Base-by-base conservation (phyloP, 1,140 invertebrate genomes). In the Aphelenchoides avenae region DNA sequence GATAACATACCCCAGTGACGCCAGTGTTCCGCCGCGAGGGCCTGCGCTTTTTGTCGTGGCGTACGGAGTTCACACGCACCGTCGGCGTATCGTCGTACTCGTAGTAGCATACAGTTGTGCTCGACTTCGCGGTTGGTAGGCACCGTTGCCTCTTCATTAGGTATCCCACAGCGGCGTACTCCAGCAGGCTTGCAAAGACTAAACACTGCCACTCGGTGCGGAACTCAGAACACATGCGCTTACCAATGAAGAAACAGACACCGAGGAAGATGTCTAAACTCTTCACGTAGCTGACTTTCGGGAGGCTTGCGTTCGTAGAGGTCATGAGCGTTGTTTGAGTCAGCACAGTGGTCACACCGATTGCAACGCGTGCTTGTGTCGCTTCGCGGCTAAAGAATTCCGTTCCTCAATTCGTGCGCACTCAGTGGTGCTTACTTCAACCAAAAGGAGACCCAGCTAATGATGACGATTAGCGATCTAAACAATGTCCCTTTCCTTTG, bases 311-410 rank as follows among this genome's bases (percentile, higher is more conserved):
- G 57, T 78, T 77, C 3, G 77, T 77, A 36, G 56, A 67, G 5
- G 77, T 78, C 70, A 74, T 77, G 39, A 77, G 52, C 33, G 75
- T 77, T 26, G 75, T 77, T 56, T 78, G 77, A 29, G 75, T 78
- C 6, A 77, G 52, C 9, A 77, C 75, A 54, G 60, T 66, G 15
- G 66, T 69, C 11, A 69, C 61, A 74, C 91, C 91, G 73, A 96
- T 84, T 67, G 91, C 87, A 64, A 96, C 91, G 80, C 92, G 84
- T 71, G 92, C 92, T 63, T 92, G 92, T 58, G 91, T 94, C 66
- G 91, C 91, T 80, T 92, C 91, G 77, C 90, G 54, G 81, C 93
- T 87, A 74, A 89, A 82, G 88, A 88, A 91, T n/a, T n/a, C n/a
- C n/a, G n/a, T n/a, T n/a, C n/a, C n/a, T n/a, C n/a, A n/a, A n/a